A percentile compares a stretch with the other conserved stretches of the same genome.
phyloP scores from a whole-genome alignment of 2,113 vertebrate species.

The Taxidea taxus region DNA sequence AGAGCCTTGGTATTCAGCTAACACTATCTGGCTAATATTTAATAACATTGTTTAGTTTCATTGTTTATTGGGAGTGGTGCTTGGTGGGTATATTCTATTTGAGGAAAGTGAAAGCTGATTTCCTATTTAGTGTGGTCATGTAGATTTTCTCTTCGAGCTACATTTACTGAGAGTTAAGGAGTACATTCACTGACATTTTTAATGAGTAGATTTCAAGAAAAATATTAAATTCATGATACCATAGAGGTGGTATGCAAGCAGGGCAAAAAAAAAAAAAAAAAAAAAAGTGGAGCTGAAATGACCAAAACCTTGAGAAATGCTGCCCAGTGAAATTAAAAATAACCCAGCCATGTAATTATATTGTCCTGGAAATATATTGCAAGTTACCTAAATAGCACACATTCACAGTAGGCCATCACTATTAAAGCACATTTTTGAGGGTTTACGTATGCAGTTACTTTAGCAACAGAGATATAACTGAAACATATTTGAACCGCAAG shows the following conservation, averaged over 20 bases:
- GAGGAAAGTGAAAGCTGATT: not conserved
- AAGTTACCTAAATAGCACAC: conserved; percentile 44
- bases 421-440: not conserved
- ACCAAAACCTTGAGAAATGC: conserved; percentile 24
- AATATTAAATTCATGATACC: not conserved
- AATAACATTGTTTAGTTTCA: not conserved
- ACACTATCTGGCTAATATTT: not conserved
- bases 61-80: not conserved
- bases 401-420: not conserved
- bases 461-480: conserved; percentile 52
- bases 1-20: not conserved
- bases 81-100: not conserved
- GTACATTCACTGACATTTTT: not conserved
- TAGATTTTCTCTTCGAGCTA: not conserved
- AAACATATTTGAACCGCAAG: conserved; percentile 26
- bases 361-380: conserved; percentile 16
- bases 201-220: not conserved
- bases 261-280: not conserved
- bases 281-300: not conserved
- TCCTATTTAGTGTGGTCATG: not conserved
- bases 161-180: not conserved
- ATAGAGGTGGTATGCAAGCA: not conserved
- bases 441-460: conserved; percentile 32
- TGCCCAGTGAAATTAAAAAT: conserved; percentile 69
- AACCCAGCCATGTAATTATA: conserved; percentile 69